A percentile compares a stretch with the other conserved stretches of the same genome.
phyloP scores from a whole-genome alignment of 2,797 vertebrate genomes.

The Anniella stebbinsi region DNA sequence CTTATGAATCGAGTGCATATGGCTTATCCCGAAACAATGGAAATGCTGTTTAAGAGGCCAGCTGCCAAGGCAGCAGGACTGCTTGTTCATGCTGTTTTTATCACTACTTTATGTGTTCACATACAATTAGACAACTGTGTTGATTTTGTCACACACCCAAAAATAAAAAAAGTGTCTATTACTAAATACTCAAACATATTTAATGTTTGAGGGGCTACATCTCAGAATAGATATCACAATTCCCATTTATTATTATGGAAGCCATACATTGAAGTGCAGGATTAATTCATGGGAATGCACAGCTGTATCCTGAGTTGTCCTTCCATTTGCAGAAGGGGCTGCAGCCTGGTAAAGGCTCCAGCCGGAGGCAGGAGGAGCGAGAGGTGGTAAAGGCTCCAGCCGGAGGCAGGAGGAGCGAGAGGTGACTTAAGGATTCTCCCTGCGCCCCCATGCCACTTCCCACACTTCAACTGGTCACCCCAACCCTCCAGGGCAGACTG shows the following conservation, averaged over 20 bases:
- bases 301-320: neutral
- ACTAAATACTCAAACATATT: conserved; percentile 53
- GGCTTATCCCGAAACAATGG: conserved; percentile 64
- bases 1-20: conserved; percentile 58
- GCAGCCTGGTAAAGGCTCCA: neutral
- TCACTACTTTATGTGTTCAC: conserved; percentile 51
- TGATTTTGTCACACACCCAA: conserved; percentile 56
- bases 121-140: conserved; percentile 48
- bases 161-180: conserved; percentile 37
- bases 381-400: neutral
- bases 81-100: conserved; percentile 59
- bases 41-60: conserved; percentile 63
- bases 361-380: neutral
- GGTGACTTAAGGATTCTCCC: neutral
- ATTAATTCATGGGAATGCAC: neutral
- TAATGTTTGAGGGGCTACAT: conserved; percentile 46
- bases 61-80: conserved; percentile 60
- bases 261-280: neutral
- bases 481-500: neutral
- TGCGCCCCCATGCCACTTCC: neutral
- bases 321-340: neutral
- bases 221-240: conserved; percentile 29
- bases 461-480: neutral
- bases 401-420: neutral
- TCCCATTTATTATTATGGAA: conserved; percentile 31